phyloP scores from a whole-genome alignment of 2,888 invertebrate species.

The Junonia oenone region DNA sequence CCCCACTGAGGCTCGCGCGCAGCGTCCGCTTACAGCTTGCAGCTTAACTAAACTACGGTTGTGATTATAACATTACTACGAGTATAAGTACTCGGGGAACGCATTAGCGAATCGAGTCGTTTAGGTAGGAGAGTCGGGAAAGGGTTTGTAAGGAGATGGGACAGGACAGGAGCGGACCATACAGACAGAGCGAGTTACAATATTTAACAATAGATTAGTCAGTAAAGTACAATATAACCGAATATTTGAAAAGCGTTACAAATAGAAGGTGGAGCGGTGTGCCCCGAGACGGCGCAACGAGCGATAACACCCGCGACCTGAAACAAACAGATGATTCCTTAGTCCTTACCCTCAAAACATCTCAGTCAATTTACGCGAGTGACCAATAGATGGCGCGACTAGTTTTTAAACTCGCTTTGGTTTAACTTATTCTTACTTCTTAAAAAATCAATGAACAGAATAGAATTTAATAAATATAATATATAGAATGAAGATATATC shows the following conservation, averaged over 20 bases:
- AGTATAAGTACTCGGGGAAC: slow-evolving; percentile 14
- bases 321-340: no score
- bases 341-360: no score
- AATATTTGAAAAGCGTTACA: slow-evolving; percentile 39
- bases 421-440: no score
- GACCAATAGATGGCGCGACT: no score
- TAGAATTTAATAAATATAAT: no score
- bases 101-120: slow-evolving; percentile 30
- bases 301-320: slow-evolving; percentile 44
- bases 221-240: slow-evolving; percentile 37
- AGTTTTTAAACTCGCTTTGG: no score
- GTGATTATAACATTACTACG: slow-evolving; percentile 25
- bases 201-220: slow-evolving; percentile 28
- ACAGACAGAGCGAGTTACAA: slow-evolving; percentile 18
- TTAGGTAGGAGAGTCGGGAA: background rate
- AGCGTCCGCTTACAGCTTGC: slow-evolving; percentile 16
- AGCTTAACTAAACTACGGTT: slow-evolving; percentile 7
- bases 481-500: no score
- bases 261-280: slow-evolving; percentile 34
- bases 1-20: slow-evolving; percentile 21
- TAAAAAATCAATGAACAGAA: no score
- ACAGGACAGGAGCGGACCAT: slow-evolving; percentile 24
- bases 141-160: slow-evolving; percentile 7
- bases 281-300: slow-evolving; percentile 37
- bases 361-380: no score